Conservation (phyloP, 2,113 vertebrate species). For the Bos javanicus region DNA sequence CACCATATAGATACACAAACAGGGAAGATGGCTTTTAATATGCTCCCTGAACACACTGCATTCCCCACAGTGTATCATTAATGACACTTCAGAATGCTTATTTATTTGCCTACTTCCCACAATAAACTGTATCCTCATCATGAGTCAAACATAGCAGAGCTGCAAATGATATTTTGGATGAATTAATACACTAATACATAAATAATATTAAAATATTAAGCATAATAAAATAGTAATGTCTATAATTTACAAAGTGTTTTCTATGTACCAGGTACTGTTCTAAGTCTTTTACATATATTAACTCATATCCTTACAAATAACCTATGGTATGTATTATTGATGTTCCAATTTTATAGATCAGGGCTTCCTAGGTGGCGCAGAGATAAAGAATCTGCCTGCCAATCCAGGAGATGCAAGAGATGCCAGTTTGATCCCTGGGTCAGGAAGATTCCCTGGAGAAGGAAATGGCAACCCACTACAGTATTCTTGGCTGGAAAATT, state of each 20-base stretch:
- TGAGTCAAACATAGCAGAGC: background rate
- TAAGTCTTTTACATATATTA: background rate
- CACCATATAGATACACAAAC: background rate
- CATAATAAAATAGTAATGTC: background rate
- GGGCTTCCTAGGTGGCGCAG: background rate
- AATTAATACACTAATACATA: background rate
- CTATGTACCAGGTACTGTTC: background rate
- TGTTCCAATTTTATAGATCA: background rate
- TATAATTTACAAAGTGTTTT: background rate
- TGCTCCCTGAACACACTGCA: background rate
- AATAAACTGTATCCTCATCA: background rate
- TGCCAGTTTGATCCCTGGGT: too few relatives aligned
- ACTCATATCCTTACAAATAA: background rate
- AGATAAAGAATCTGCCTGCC: background rate
- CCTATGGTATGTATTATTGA: background rate
- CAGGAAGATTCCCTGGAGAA: too few relatives aligned
- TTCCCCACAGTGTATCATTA: background rate
- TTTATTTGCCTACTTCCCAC: background rate
- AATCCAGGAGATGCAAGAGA: background rate
- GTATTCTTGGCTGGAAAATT: background rate
- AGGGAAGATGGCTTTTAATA: background rate
- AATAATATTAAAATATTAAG: background rate
- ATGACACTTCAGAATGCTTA: background rate
- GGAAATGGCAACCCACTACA: too few relatives aligned
- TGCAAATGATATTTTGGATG: background rate